Conservation (phyloP, 2,113 vertebrate species). For the Poicephalus gulielmi region DNA sequence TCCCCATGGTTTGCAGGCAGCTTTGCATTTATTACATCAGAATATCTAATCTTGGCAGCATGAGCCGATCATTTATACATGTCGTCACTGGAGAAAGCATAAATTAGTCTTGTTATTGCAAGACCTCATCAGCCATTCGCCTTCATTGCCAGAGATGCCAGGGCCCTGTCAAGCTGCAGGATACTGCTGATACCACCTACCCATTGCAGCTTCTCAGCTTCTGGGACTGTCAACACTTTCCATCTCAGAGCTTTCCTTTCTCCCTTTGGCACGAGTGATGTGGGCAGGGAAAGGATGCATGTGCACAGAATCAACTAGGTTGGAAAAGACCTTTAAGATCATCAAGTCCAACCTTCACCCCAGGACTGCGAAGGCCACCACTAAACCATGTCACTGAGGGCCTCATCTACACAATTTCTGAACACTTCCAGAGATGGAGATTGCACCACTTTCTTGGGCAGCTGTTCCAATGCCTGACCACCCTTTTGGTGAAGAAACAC, state of each 20-base stretch:
- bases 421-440: not conserved
- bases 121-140: not conserved
- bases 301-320: not conserved
- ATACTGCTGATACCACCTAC: not conserved
- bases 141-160: not conserved
- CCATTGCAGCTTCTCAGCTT: not conserved
- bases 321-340: not conserved
- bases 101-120: constrained; percentile 28
- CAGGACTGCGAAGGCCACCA: not conserved
- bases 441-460: not conserved
- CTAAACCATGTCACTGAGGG: not conserved
- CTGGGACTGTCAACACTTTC: not conserved
- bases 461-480: not conserved
- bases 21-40: constrained; percentile 45
- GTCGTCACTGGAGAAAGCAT: constrained; percentile 34
- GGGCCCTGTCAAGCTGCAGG: not conserved
- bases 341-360: not conserved
- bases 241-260: not conserved
- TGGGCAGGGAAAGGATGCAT: not conserved
- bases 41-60: constrained; percentile 36
- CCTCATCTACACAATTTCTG: not conserved
- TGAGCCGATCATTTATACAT: not conserved
- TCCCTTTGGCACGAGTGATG: fast-evolving
- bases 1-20: not conserved
- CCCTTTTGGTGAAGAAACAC: not conserved